Percentiles rank a stretch among this genome's conserved stretches.
These are phyloP conservation scores for Urocynchramus pylzowi DNA, from an alignment of 2,113 vertebrate genomes.

Conservation along the genomic window DNA sequence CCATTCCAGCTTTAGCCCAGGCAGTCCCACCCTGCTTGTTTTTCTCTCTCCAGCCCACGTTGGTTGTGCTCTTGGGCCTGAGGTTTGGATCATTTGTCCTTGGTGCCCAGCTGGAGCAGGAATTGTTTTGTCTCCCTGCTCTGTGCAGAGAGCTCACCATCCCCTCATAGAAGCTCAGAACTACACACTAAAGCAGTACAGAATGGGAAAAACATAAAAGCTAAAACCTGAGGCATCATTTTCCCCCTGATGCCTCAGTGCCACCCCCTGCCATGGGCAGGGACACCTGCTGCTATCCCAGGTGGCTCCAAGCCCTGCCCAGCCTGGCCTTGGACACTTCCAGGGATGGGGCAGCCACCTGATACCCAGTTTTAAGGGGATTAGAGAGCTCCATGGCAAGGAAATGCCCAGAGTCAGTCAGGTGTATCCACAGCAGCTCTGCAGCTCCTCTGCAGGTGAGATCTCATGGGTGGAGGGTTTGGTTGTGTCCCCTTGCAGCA, in stretches of 20 bases:
- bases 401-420: not conserved
- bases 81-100: not conserved
- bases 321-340: not conserved
- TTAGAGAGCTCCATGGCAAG: not conserved
- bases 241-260: not conserved
- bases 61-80: not conserved
- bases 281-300: not conserved
- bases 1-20: not conserved
- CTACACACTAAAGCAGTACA: not conserved
- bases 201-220: not conserved
- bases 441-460: not conserved
- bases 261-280: not conserved
- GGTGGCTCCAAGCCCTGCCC: fast-evolving
- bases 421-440: not conserved
- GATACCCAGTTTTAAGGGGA: fast-evolving
- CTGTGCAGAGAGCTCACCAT: not conserved
- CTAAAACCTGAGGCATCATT: not conserved
- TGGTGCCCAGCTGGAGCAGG: not conserved
- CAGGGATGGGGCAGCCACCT: not conserved
- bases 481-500: not conserved
- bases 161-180: not conserved
- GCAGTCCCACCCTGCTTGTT: not conserved
- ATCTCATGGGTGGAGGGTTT: not conserved
- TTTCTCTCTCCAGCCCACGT: not conserved
- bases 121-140: not conserved